Base-by-base conservation (phyloP, 2,797 vertebrate species). In the Lycodopsis pacificus region DNA sequence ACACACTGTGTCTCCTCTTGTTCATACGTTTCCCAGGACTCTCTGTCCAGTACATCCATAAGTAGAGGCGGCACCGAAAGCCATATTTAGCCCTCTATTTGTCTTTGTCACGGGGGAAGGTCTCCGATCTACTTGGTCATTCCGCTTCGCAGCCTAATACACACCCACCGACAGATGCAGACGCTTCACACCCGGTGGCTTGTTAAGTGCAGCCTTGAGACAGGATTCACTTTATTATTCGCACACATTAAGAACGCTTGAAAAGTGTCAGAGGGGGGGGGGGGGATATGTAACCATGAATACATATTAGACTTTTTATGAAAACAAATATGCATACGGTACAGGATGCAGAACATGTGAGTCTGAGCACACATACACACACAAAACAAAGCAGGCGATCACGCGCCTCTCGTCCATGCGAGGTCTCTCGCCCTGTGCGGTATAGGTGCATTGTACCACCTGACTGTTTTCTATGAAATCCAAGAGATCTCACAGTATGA, bases 401-500 rank as follows among this genome's bases (percentile, higher is more conserved):
- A 8, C 22, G n/a, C 32, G 14, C 7, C 57, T 13, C 71, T 78
- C 12, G 6, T 34, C 53, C 62, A 17, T 62, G 40, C 73, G 62
- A 74, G 49, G 71, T 71, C 44, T 46, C 54, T 68, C 3, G 10
- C 46, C 38, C 22, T 2, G 67, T 70, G 69, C 15, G 25, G 42
- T 80, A 65, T 80, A 65, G 72, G 73, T 80, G 68, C 75, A 73
- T 70, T 3, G 19, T 14, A 65, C 71, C 81, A 80, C 30, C 54
- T 80, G 85, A 84, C 65, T 3, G 30, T 65, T 77, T 88, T 79
- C 69, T 89, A 68, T 88, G 88, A 92, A 92, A 91, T 85, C 54
- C 72, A 85, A 86, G 86, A 81, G 76, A 89, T 78, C 82, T 69
- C 62, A 17, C 67, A 53, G 80, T 75, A 80, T 85, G 87, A 88